Percentiles rank a stretch among this genome's conserved stretches.
Conservation (phyloP, 64 coral and sea anemone genomes). For the Stylophora pistillata region DNA sequence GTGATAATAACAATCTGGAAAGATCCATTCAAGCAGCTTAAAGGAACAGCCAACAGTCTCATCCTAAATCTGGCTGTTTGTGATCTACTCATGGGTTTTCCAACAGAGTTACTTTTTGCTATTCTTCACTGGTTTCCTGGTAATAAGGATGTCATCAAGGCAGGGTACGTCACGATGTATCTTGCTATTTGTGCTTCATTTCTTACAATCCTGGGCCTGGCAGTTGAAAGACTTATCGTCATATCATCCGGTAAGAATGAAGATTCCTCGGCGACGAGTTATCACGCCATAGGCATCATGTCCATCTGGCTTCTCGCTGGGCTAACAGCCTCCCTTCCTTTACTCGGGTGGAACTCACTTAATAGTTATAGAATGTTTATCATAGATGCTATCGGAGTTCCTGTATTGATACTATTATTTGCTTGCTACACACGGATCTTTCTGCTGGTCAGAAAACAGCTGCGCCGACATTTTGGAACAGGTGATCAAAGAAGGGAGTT, state of each 20-base stretch:
- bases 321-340: background rate
- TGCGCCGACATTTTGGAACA: background rate
- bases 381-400: background rate
- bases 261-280: background rate
- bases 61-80: constrained; percentile 71
- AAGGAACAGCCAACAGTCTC: constrained; percentile 67
- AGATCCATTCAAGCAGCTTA: constrained; percentile 82
- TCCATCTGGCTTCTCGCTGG: constrained; percentile 28
- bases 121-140: constrained; percentile 51
- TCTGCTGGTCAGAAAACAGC: background rate
- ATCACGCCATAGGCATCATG: background rate
- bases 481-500: background rate
- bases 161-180: constrained; percentile 27
- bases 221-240: constrained; percentile 41
- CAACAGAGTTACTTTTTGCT: constrained; percentile 62
- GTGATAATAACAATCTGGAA: constrained; percentile 60
- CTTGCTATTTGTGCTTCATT: constrained; percentile 33
- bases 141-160: background rate
- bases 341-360: background rate
- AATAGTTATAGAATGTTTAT: background rate
- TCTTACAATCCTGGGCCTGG: constrained; percentile 68
- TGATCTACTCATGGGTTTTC: constrained; percentile 69
- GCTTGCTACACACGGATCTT: constrained; percentile 32
- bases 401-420: constrained; percentile 8
- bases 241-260: background rate